Conservation (phyloP, 2,888 invertebrate genomes). For the Leucophenga maculata region DNA sequence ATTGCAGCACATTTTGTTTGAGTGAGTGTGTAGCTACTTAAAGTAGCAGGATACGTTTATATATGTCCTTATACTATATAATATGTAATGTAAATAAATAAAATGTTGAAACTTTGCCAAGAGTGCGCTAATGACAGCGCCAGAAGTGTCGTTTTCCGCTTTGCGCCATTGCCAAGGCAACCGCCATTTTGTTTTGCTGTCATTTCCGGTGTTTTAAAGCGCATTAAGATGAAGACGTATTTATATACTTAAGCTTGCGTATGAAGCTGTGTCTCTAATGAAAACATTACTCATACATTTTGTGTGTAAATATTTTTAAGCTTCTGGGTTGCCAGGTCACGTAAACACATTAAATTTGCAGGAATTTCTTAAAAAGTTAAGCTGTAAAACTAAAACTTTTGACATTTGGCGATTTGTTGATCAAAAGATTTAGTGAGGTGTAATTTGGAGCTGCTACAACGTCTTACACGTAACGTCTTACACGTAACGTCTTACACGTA, state of each 20-base stretch:
- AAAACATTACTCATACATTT: not conserved
- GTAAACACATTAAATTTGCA: no score
- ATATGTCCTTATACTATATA: no score
- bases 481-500: no score
- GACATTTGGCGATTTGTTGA: no score
- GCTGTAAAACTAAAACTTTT: no score
- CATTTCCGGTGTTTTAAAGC: not conserved
- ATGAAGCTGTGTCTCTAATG: not conserved
- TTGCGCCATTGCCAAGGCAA: not conserved
- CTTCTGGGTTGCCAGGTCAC: no score
- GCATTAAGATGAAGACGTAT: not conserved
- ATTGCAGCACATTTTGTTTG: not conserved
- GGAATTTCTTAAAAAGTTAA: no score
- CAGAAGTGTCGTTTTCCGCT: not conserved
- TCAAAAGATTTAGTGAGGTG: no score
- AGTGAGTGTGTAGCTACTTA: not conserved
- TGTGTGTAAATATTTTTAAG: no score
- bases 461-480: no score
- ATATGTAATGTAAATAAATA: no score
- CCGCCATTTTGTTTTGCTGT: not conserved
- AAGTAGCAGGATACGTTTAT: not conserved
- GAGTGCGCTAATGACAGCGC: conserved; percentile 3
- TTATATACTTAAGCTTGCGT: not conserved
- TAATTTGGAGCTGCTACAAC: no score
- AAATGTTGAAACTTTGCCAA: not conserved